Base-by-base conservation (phyloP, 2,797 vertebrate genomes). In the Pelobates cultripes region DNA sequence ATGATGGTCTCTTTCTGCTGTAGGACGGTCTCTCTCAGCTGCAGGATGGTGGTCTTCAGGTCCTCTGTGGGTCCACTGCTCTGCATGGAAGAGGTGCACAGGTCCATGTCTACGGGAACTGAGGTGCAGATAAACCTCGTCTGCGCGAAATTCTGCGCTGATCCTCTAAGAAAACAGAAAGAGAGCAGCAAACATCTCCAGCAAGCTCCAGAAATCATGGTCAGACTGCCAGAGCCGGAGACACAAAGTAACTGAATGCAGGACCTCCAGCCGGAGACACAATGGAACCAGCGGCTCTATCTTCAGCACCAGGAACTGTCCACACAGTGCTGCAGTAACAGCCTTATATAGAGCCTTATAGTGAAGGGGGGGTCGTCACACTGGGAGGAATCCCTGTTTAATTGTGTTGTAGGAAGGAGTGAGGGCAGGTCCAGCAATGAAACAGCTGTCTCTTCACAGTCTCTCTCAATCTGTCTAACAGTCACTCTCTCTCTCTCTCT, bases 71-170 rank as follows among this genome's bases (percentile, higher is more conserved):
- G 94, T 41, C 96, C 96, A 88, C 92, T 93, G 87, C 94, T 95
- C 89, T 96, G 95, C 93, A 96, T 96, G 4, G 96, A 90, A 45
- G 96, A 95, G 1, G 96, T 91, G 90, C 97, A 99, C 95, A 98
- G 84, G 92, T 98, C 97, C 93, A 95, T 93, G 90, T 98, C 97
- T 93, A 95, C 94, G 14, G 97, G 97, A 88, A 99, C 96, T 78
- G 97, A 98, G 86, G 97, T 98, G 94, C 97, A 99, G 88, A 99
- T 94, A 87, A 99, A 99, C 83, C 97, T 96, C 64, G 96, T 97
- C 90, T 96, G 97, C 85, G 95, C 95, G 85, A 96, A 94, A 89
- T 96, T 93, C 90, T 96, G 96, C 44, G 93, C 92, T 67, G 90
- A 88, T 77, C 93, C 87, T 84, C 89, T 83, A 83, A 87, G 80